Conservation (phyloP, 2,797 vertebrate genomes). For the Leptoclinus maculatus region DNA sequence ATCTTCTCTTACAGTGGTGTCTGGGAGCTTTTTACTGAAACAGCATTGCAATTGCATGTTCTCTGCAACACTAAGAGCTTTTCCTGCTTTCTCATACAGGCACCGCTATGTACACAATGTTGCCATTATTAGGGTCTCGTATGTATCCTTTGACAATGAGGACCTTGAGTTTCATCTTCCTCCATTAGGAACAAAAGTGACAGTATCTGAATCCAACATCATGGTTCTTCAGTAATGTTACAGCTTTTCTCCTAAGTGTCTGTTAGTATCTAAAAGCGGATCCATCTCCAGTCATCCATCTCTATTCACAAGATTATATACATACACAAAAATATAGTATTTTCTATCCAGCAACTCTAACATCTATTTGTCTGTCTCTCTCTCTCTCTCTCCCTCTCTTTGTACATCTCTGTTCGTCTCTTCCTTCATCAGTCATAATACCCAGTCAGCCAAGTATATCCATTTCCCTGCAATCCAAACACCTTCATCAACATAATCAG, state of each 20-base stretch:
- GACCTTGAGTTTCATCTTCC: constrained; percentile 8
- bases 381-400: constrained; percentile 1
- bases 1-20: background rate
- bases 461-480: constrained; percentile 26
- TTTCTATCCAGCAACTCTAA: background rate
- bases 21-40: background rate
- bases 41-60: background rate
- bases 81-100: background rate
- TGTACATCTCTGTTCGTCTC: constrained; percentile 36
- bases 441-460: constrained; percentile 22
- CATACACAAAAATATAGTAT: background rate
- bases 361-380: constrained; percentile 1
- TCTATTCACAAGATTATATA: constrained; percentile 24
- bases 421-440: constrained; percentile 24
- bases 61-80: background rate
- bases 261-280: constrained; percentile 1
- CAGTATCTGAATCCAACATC: background rate
- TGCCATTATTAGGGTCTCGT: background rate
- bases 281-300: background rate
- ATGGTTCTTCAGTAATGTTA: background rate
- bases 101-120: background rate
- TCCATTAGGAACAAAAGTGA: constrained; percentile 9
- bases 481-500: constrained; percentile 23
- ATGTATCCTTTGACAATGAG: background rate
- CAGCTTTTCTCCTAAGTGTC: background rate